Base-by-base conservation (phyloP, 2,888 invertebrate species). In the Alviniconcha strummeri region DNA sequence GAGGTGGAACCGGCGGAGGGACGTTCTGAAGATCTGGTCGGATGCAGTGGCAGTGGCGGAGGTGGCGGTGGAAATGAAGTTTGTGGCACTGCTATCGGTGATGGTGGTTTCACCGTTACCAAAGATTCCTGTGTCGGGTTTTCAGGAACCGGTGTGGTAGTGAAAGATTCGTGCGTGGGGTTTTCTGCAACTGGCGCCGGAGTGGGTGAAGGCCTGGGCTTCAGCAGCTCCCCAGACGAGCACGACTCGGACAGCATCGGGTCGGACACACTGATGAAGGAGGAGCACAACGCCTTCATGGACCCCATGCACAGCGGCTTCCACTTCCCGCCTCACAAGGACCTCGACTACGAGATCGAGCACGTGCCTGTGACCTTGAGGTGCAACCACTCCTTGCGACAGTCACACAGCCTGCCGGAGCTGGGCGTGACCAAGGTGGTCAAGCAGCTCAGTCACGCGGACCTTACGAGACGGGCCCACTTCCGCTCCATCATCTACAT, bases 351-450 rank as follows among this genome's bases (percentile, higher is more conserved):
- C 57, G 82, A 79, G 1, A 15, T 77, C 55, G 82, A 82, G 57
- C 82, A 82, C 67, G 76, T 82, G 55, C 82, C 82, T 3, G 82
- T 82, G 76, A 82, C 82, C 60, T 56, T 77, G 82, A 64, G 82
- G 69, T 76, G 76, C 76, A 82, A 75, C 77, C 82, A 82, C 57
- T 77, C 82, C 69, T 19, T 77, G 69, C 36, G 82, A 17, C 76
- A 71, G 67, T 57, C 75, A 11, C 71, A 81, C 74, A 79, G 79
- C 19, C 56, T 79, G 60, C 79, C 83, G 4, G 78, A 79, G 19
- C 85, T 91, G 57, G 90, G 91, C 69, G 90, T 91, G 2, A 90
- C 90, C 85, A 88, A 88, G 55, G 91, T 91, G 2, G 90, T 91
- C 5, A 89, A 89, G 9, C 90, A 91, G 85, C 87, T 91, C 15